Base-by-base conservation (phyloP, 2,888 invertebrate genomes). In the Eudemis profundana region DNA sequence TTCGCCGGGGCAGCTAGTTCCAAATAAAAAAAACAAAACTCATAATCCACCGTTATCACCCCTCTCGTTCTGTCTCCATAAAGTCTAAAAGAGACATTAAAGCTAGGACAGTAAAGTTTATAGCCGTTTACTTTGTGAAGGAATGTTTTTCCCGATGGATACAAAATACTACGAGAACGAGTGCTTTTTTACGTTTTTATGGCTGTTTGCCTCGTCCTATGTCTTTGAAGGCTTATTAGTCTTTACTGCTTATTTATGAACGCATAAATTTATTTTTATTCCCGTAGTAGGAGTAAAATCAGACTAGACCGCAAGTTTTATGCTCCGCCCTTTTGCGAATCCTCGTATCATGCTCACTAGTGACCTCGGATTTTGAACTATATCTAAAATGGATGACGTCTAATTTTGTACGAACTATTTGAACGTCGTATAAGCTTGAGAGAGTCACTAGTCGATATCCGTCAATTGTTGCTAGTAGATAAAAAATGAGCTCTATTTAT, bases 11-110 rank as follows among this genome's bases (percentile, higher is more conserved):
- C 54, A 51, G 59, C 67, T 71, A 69, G 74, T 74, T 67, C 66
- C 69, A 66, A 72, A 74, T 78, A 78, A 78, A 78, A n/a, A 75
- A 46, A 56, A 54, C 60, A 63, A 65, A 62, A 61, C 69, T 66
- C 69, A 59, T 64, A 50, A 64, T 57, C 64, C 50, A 19, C 40
- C 49, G 68, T 64, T 60, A 70, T 74, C 71, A 68, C 59, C 66
- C 62, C 19, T 75, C 77, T 73, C 70, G 66, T 50, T 72, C 68
- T 70, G 60, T 70, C 72, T 60, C 69, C 57, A 74, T 81, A 80
- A 80, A 80, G 75, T 74, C 75, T 72, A 68, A 79, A 78, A 76
- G 75, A 75, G 75, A 78, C 72, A 76, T 75, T 70, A 75, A 70
- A 72, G 53, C 59, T 33, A 61, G 59, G 53, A 68, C 70, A 66